Conservation (phyloP, 2,797 vertebrate species). For the Sebastes steindachneri region DNA sequence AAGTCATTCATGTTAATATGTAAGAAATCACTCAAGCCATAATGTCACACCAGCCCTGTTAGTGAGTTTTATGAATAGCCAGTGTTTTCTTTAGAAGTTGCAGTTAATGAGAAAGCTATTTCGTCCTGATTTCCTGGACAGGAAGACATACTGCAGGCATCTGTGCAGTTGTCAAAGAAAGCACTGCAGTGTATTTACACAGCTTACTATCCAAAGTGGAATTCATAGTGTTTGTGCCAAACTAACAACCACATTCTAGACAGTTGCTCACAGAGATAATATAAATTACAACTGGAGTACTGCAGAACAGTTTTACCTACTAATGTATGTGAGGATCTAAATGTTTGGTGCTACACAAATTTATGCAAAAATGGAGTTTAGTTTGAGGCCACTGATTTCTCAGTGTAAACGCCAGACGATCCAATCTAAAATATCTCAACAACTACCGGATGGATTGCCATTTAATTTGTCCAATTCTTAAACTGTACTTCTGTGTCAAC, state of each 20-base stretch:
- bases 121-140: conserved; percentile 1
- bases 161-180: conserved; percentile 22
- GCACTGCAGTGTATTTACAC: conserved; percentile 24
- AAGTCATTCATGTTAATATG: not conserved
- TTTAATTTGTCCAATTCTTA: not conserved
- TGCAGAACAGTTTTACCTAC: conserved; percentile 20
- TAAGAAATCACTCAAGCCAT: not conserved
- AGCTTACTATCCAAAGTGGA: conserved; percentile 9
- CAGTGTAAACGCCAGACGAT: not conserved
- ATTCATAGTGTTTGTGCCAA: conserved; percentile 18
- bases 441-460: not conserved
- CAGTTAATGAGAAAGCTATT: not conserved
- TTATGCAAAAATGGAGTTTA: conserved; percentile 10
- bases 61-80: not conserved
- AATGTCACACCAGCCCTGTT: not conserved
- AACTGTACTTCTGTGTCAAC: not conserved
- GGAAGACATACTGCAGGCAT: not conserved
- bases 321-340: conserved; percentile 33
- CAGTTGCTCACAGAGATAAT: conserved; percentile 10
- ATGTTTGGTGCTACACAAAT: conserved; percentile 27
- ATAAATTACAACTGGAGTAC: not conserved
- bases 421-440: not conserved
- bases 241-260: conserved; percentile 9
- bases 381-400: conserved; percentile 4
- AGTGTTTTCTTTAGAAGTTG: not conserved